A percentile compares a stretch with the other conserved stretches of the same genome.
Conservation (phyloP, 2,888 invertebrate species). For the Helicoverpa assulta region DNA sequence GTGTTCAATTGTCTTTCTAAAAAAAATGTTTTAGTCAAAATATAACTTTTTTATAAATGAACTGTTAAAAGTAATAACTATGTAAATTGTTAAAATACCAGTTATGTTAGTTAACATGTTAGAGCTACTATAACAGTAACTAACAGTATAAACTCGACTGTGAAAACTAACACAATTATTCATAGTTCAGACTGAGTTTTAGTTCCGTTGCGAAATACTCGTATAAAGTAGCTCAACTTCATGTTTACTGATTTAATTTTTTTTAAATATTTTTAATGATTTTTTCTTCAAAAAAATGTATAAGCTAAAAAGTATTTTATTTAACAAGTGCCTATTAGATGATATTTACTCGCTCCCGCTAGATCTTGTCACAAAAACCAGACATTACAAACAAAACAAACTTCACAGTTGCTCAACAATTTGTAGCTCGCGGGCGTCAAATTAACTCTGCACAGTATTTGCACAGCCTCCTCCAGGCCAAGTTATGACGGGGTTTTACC, state of each 20-base stretch:
- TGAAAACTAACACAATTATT: not conserved
- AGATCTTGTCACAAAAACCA: not conserved
- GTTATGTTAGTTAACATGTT: not conserved
- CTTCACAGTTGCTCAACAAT: slow-evolving; percentile 64
- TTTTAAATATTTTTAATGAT: not conserved
- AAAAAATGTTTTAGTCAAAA: too few species aligned
- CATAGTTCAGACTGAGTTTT: not conserved
- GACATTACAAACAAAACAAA: slow-evolving; percentile 36
- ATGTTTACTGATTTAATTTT: not conserved
- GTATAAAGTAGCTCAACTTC: not conserved
- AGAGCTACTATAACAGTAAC: not conserved
- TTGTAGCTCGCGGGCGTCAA: slow-evolving; percentile 62
- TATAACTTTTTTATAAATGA: not conserved
- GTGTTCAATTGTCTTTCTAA: too few species aligned
- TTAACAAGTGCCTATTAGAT: too few species aligned
- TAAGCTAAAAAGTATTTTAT: too few species aligned
- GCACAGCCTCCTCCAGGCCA: slow-evolving; percentile 32
- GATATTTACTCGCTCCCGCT: not conserved
- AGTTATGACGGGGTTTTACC: too few species aligned
- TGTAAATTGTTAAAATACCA: not conserved
- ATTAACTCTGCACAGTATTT: slow-evolving; percentile 62
- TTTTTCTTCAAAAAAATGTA: too few species aligned
- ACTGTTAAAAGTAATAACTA: not conserved
- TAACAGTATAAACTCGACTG: not conserved
- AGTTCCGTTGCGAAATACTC: not conserved